phyloP scores from a whole-genome alignment of 2,797 vertebrate genomes.

The Cossypha dichroa region DNA sequence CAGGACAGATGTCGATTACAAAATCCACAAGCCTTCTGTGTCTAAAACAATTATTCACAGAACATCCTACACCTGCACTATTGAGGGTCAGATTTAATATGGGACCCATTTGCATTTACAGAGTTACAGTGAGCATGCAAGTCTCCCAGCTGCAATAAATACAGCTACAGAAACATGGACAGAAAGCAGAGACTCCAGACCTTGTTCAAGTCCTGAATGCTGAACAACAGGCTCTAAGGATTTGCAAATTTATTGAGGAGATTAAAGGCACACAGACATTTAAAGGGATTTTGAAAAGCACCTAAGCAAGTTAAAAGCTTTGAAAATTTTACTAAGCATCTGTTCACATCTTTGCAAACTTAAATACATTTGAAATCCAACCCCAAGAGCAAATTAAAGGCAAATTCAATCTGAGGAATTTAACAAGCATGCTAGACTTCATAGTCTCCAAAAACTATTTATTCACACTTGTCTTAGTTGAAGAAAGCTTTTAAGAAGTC shows the following conservation, averaged over 20 bases:
- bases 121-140: neutral
- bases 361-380: constrained; percentile 50
- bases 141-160: neutral
- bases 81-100: neutral
- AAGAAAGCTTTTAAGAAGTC: constrained; percentile 8
- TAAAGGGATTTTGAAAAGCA: constrained; percentile 28
- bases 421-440: neutral
- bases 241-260: neutral
- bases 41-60: neutral
- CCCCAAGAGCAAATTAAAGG: neutral
- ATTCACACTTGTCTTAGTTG: neutral
- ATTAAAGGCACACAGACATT: neutral
- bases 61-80: neutral
- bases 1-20: rapidly evolving
- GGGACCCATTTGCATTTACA: neutral
- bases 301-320: constrained; percentile 47
- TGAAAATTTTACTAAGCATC: constrained; percentile 45
- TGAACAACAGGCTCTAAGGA: neutral
- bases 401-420: neutral
- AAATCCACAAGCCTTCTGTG: neutral
- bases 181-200: neutral
- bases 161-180: neutral
- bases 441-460: neutral
- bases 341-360: constrained; percentile 43
- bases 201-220: neutral